These are phyloP conservation scores for Elephantulus edwardii DNA, from an alignment of 2,113 vertebrate genomes.

Conservation along the genomic window DNA sequence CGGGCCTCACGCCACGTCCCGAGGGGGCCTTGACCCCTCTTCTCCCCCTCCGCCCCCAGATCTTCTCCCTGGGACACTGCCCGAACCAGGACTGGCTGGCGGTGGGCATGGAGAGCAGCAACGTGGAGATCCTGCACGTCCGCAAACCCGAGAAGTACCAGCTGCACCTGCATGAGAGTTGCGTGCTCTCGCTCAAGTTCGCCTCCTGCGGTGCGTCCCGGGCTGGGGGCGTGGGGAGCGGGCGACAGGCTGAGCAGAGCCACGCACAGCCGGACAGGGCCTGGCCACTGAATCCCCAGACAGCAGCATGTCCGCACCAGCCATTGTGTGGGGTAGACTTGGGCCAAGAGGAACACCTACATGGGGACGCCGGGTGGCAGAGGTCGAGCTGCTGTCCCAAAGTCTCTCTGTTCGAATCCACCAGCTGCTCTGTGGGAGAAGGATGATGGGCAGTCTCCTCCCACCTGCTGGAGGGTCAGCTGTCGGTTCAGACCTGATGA, in stretches of 20 bases:
- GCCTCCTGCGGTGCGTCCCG: constrained; percentile 88
- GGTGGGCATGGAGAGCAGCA: constrained; percentile 91
- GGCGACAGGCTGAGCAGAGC: too few species aligned
- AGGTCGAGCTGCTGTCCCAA: too few species aligned
- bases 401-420: too few species aligned
- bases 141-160: constrained; percentile 91
- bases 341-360: too few species aligned
- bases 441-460: too few species aligned
- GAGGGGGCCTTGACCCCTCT: neutral
- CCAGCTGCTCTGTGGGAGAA: too few species aligned
- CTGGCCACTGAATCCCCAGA: neutral
- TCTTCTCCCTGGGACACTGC: constrained; percentile 92
- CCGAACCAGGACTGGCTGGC: constrained; percentile 91
- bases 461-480: too few species aligned
- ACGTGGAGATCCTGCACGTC: constrained; percentile 89
- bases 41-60: constrained; percentile 73
- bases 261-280: too few species aligned
- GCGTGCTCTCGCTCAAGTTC: constrained; percentile 92
- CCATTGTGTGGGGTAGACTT: neutral
- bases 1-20: neutral
- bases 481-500: too few species aligned
- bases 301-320: neutral
- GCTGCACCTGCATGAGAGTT: constrained; percentile 93
- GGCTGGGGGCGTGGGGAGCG: rapidly evolving
- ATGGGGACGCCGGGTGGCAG: too few species aligned